These are phyloP conservation scores for Camponotus floridanus DNA, from an alignment of 1,140 invertebrate species.

Conservation along the genomic window DNA sequence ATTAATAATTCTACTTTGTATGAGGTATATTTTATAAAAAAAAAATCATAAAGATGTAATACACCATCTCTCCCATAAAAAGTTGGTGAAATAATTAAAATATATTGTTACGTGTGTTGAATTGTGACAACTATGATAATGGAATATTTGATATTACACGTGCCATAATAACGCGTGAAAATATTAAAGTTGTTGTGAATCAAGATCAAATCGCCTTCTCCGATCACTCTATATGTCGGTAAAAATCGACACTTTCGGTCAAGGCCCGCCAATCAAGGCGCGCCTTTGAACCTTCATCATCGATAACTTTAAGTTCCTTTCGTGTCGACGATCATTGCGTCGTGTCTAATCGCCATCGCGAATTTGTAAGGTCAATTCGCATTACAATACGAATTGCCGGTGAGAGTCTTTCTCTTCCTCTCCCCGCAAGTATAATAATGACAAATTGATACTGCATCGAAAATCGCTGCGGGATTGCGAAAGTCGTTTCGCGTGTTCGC, in stretches of 20 bases:
- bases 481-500: constrained; percentile 42
- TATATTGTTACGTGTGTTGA: neutral
- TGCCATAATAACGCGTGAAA: neutral
- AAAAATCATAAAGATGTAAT: neutral
- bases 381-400: neutral
- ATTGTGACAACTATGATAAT: constrained; percentile 5
- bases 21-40: neutral
- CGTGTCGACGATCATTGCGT: constrained; percentile 58
- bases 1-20: constrained; percentile 18
- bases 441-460: constrained; percentile 45
- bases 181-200: constrained; percentile 20
- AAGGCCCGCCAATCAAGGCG: constrained; percentile 74
- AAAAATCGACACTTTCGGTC: constrained; percentile 69
- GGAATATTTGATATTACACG: constrained; percentile 38
- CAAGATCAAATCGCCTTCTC: neutral
- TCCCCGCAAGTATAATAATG: constrained; percentile 50
- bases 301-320: constrained; percentile 66
- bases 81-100: constrained; percentile 25
- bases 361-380: constrained; percentile 9
- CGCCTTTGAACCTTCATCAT: constrained; percentile 67
- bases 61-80: neutral
- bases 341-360: constrained; percentile 43
- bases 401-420: neutral
- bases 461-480: constrained; percentile 17
- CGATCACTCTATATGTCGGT: constrained; percentile 19